These are phyloP conservation scores for Lamellibrachia satsuma DNA, from an alignment of 2,888 invertebrate genomes.

Conservation along the genomic window DNA sequence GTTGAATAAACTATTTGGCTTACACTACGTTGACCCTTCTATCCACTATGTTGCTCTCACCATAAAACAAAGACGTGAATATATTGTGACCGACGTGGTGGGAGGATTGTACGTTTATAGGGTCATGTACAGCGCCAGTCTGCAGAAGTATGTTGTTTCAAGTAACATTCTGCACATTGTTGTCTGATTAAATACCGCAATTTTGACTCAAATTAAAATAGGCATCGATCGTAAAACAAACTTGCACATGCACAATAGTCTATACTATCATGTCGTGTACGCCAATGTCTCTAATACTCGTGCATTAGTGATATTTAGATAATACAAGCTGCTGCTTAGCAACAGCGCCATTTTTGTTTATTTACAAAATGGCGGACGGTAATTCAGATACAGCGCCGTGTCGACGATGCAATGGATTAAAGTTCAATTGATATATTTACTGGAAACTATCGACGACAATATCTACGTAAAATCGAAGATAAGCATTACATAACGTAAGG, in stretches of 20 bases:
- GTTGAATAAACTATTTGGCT: too few relatives aligned
- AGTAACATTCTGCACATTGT: neutral
- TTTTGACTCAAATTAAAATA: neutral
- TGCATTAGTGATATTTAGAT: neutral
- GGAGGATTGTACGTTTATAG: too few relatives aligned
- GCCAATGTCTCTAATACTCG: neutral
- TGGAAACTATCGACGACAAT: neutral
- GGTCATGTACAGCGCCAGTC: too few relatives aligned
- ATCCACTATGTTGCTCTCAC: too few relatives aligned
- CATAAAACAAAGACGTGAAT: too few relatives aligned
- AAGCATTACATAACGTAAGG: neutral
- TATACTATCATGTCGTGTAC: neutral
- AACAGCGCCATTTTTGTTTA: conserved; percentile 35
- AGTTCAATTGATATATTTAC: neutral
- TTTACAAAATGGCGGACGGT: conserved; percentile 32
- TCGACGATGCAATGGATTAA: neutral
- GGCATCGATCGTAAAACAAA: neutral
- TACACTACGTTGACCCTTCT: too few relatives aligned
- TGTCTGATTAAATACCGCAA: neutral
- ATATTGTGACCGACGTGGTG: too few relatives aligned
- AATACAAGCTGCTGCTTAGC: conserved; percentile 23
- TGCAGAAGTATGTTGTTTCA: too few relatives aligned
- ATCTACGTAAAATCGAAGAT: neutral
- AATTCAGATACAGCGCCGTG: neutral
- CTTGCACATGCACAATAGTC: neutral